These are phyloP conservation scores for Heptranchias perlo DNA, from an alignment of 2,113 vertebrate species.

Conservation along the genomic window DNA sequence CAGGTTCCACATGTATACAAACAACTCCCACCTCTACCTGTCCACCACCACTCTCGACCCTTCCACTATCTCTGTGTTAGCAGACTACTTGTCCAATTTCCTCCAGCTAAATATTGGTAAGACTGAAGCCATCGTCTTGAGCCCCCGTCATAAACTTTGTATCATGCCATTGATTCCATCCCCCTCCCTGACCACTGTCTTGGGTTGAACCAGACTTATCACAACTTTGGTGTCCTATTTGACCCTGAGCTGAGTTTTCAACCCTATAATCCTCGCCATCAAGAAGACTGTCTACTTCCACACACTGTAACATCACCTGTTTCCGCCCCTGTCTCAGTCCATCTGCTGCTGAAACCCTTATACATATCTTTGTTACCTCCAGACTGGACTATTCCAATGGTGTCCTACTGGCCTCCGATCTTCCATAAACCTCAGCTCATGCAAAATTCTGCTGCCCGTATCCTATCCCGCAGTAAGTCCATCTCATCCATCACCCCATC, in stretches of 20 bases:
- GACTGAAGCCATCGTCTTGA: neutral
- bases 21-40: neutral
- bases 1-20: neutral
- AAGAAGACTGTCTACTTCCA: no score
- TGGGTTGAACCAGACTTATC: neutral
- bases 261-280: neutral
- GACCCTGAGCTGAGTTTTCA: neutral
- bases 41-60: neutral
- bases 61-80: neutral
- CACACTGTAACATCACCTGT: neutral
- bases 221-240: neutral
- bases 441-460: neutral
- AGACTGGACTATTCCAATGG: neutral
- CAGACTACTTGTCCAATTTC: neutral
- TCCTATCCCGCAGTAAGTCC: neutral
- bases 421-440: neutral
- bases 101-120: neutral
- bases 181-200: neutral
- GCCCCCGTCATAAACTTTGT: neutral
- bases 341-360: neutral
- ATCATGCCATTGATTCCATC: neutral
- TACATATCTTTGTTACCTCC: neutral
- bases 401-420: neutral
- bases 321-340: no score
- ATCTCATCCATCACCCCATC: neutral